Evolutionary conservation across 2,797 vertebrate genomes (phyloP).

Genomic region (Alcedo quadribrachys): DNA sequence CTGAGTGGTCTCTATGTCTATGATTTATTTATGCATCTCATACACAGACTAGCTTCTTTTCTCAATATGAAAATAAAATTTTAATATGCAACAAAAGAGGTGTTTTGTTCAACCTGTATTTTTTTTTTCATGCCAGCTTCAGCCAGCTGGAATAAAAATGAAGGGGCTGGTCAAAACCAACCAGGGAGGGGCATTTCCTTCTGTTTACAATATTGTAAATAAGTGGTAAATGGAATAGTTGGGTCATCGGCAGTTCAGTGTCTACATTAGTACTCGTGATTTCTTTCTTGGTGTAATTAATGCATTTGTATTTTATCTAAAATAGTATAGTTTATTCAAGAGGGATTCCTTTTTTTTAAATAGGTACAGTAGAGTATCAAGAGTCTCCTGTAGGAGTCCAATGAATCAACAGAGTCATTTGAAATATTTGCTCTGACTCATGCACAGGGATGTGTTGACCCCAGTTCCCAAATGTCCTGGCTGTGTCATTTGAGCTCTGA

Average conservation of each 20-base stretch:
- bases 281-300: not conserved
- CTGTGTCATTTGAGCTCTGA: not conserved
- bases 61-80: not conserved
- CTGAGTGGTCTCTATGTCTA: not conserved
- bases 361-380: not conserved
- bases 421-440: not conserved
- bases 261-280: not conserved
- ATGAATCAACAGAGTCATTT: not conserved
- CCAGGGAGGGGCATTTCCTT: not conserved
- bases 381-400: not conserved
- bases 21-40: not conserved
- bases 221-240: rapidly evolving
- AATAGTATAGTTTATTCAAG: not conserved
- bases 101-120: not conserved
- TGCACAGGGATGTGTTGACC: not conserved
- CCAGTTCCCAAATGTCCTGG: not conserved
- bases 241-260: not conserved
- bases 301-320: not conserved
- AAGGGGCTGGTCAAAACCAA: not conserved
- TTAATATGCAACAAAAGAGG: not conserved
- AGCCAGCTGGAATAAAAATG: not conserved
- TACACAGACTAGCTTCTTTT: not conserved
- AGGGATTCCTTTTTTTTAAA: not conserved
- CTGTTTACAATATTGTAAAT: not conserved
- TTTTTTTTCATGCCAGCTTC: not conserved